phyloP scores from a whole-genome alignment of 2,888 invertebrate species.

The Temnothorax rugatulus region DNA sequence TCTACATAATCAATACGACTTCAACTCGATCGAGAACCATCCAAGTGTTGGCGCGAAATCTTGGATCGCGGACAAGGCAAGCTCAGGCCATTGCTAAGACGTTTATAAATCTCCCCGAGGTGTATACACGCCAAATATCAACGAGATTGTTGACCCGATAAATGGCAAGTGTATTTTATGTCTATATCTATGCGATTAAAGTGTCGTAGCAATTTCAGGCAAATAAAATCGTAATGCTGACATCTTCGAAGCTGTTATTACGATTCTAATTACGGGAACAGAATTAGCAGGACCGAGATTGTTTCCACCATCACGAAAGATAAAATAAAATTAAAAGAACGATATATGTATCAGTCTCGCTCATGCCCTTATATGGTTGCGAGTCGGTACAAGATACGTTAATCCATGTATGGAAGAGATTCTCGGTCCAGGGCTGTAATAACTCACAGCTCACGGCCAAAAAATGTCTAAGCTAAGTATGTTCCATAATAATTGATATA shows the following conservation, averaged over 20 bases:
- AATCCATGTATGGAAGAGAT: slow-evolving; percentile 50
- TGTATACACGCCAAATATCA: not conserved
- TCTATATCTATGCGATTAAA: not conserved
- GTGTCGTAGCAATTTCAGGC: not conserved
- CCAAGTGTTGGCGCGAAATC: not conserved
- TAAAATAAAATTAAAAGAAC: slow-evolving; percentile 30
- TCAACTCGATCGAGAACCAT: not conserved
- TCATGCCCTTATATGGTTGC: slow-evolving; percentile 53
- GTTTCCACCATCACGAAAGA: not conserved
- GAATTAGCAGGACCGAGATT: not conserved
- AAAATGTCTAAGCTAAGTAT: not conserved
- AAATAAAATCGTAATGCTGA: not conserved
- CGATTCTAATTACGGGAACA: not conserved
- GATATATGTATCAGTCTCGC: slow-evolving; percentile 25
- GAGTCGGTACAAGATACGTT: not conserved
- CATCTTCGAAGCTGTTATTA: not conserved
- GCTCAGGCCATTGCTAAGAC: not conserved
- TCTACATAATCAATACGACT: not conserved
- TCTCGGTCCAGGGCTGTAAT: slow-evolving; percentile 43
- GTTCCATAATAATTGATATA: not conserved
- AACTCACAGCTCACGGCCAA: not conserved
- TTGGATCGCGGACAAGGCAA: not conserved
- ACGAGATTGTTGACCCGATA: not conserved
- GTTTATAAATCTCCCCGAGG: not conserved
- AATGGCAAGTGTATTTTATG: not conserved